A percentile compares a stretch with the other conserved stretches of the same genome.
phyloP scores from a whole-genome alignment of 1,140 invertebrate genomes.

The Drosophila parvula region DNA sequence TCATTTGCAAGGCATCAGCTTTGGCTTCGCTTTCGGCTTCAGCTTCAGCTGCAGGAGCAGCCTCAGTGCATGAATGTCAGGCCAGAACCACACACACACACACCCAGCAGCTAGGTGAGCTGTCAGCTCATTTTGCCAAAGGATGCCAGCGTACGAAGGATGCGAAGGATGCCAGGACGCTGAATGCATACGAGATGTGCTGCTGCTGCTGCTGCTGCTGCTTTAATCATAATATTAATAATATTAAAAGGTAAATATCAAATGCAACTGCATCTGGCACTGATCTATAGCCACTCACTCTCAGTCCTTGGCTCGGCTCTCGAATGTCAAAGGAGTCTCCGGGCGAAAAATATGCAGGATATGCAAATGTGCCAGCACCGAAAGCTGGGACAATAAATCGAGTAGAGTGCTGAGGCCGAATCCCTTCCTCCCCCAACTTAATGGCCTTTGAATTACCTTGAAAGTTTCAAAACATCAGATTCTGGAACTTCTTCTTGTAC shows the following conservation, averaged over 20 bases:
- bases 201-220: slow-evolving; percentile 36
- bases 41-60: slow-evolving; percentile 5
- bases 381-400: slow-evolving; percentile 31
- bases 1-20: slow-evolving; percentile 64
- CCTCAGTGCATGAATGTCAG: slow-evolving; percentile 57
- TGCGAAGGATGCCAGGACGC: slow-evolving; percentile 34
- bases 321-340: slow-evolving; percentile 10
- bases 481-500: background rate
- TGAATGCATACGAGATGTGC: slow-evolving; percentile 57
- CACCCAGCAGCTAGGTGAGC: slow-evolving; percentile 24
- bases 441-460: background rate
- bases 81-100: slow-evolving; percentile 8
- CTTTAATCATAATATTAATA: slow-evolving; percentile 78
- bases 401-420: background rate
- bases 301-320: background rate
- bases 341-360: slow-evolving; percentile 22
- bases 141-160: slow-evolving; percentile 25
- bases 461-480: background rate
- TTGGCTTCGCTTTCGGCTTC: slow-evolving; percentile 6
- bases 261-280: slow-evolving; percentile 76
- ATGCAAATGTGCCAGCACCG: slow-evolving; percentile 26
- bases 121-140: slow-evolving; percentile 64
- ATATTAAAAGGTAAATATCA: slow-evolving; percentile 80
- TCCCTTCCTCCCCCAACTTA: too few relatives aligned
- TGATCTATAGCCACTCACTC: slow-evolving; percentile 65